Conservation (phyloP, 2,797 vertebrate genomes). For the Helicolenus hilgendorfi region DNA sequence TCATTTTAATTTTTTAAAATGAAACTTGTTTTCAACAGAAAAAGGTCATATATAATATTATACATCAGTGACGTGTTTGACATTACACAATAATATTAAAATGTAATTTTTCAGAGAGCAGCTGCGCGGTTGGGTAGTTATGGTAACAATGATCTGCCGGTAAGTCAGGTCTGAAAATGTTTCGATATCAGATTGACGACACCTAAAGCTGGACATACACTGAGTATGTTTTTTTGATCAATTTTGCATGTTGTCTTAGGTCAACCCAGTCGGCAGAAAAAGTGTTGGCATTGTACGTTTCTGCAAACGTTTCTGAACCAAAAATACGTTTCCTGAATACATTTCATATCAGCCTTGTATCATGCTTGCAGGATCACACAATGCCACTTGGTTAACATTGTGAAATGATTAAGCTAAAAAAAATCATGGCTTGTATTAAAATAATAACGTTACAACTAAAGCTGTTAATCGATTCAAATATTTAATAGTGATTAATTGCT, state of each 20-base stretch:
- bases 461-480: no score
- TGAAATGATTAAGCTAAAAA: background rate
- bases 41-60: background rate
- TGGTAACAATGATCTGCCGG: background rate
- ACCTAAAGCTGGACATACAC: background rate
- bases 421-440: background rate
- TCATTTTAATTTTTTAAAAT: background rate
- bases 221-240: background rate
- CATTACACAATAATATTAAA: background rate
- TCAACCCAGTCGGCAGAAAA: background rate
- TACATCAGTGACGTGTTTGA: background rate
- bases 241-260: background rate
- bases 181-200: background rate
- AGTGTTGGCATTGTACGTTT: background rate
- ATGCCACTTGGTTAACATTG: background rate
- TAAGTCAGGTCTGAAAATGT: background rate
- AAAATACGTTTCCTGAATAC: background rate
- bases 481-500: no score
- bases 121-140: background rate
- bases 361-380: background rate
- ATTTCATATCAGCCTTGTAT: background rate
- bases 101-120: background rate
- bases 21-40: background rate
- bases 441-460: background rate
- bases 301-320: background rate